These are phyloP conservation scores for Operophtera brumata DNA, from an alignment of 2,888 invertebrate genomes.

Conservation along the genomic window DNA sequence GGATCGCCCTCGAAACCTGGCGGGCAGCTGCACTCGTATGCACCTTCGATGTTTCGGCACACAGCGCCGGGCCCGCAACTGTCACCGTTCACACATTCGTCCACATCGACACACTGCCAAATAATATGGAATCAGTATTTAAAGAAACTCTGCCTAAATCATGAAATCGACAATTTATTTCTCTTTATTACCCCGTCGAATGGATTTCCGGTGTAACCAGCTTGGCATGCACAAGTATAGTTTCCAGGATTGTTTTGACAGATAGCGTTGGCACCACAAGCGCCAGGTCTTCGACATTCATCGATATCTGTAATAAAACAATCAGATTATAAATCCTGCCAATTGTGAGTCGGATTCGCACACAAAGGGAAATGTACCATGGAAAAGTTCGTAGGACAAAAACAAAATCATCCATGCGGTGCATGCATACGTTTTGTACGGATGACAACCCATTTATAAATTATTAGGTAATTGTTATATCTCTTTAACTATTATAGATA, in stretches of 20 bases:
- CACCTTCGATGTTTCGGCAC: slow-evolving; percentile 90
- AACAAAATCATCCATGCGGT: too few relatives aligned
- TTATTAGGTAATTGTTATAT: too few relatives aligned
- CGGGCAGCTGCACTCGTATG: slow-evolving; percentile 91
- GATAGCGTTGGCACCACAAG: slow-evolving; percentile 90
- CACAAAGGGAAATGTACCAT: too few relatives aligned
- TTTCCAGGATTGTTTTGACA: slow-evolving; percentile 93
- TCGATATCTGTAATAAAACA: slow-evolving; percentile 84
- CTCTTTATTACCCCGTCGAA: slow-evolving; percentile 69
- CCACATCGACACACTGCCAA: slow-evolving; percentile 87
- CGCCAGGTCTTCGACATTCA: slow-evolving; percentile 90
- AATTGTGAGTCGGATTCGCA: too few relatives aligned
- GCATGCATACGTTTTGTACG: too few relatives aligned
- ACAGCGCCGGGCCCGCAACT: slow-evolving; percentile 90
- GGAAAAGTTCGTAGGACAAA: too few relatives aligned
- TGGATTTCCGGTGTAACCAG: slow-evolving; percentile 92
- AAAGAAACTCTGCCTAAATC: neutral
- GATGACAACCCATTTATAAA: too few relatives aligned
- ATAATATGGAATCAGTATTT: slow-evolving; percentile 5
- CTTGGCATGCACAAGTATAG: slow-evolving; percentile 91
- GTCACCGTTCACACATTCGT: slow-evolving; percentile 87
- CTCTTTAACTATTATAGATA: too few relatives aligned
- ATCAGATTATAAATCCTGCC: neutral
- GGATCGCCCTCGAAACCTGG: slow-evolving; percentile 91
- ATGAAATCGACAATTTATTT: neutral